These are phyloP conservation scores for Siphlonurus alternatus DNA, from an alignment of 2,888 invertebrate genomes.

Conservation along the genomic window DNA sequence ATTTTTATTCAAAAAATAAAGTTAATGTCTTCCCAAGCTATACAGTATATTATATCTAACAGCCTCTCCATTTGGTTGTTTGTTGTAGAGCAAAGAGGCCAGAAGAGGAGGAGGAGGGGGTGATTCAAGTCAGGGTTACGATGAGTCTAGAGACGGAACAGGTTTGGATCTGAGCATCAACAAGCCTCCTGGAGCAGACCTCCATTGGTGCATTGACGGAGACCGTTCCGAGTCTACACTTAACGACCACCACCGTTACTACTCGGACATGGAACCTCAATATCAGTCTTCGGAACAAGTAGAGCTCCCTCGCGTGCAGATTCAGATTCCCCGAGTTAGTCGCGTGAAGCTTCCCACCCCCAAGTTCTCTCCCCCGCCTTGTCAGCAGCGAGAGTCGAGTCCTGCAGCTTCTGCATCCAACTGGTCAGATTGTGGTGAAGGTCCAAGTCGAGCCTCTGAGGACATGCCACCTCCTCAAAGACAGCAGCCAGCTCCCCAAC, in stretches of 20 bases:
- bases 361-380: not conserved
- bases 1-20: not conserved
- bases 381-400: not conserved
- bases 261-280: not conserved
- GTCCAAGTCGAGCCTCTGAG: not conserved
- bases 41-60: too few species aligned
- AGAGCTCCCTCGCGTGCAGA: not conserved
- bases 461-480: not conserved
- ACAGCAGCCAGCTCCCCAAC: not conserved
- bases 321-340: not conserved
- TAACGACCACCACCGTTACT: not conserved
- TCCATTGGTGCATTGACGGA: not conserved
- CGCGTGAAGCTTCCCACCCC: not conserved
- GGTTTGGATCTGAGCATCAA: not conserved
- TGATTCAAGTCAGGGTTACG: not conserved
- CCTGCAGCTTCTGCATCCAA: not conserved
- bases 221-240: not conserved
- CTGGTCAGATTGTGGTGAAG: not conserved
- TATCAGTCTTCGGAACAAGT: not conserved
- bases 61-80: not conserved
- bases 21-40: too few species aligned
- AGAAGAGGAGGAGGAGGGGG: not conserved
- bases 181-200: not conserved
- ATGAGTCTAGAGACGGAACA: not conserved
- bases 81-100: slow-evolving; percentile 3